A percentile compares a stretch with the other conserved stretches of the same genome.
These are phyloP conservation scores for Aldabrachelys gigantea DNA, from an alignment of 2,113 vertebrate species.

Conservation along the genomic window DNA sequence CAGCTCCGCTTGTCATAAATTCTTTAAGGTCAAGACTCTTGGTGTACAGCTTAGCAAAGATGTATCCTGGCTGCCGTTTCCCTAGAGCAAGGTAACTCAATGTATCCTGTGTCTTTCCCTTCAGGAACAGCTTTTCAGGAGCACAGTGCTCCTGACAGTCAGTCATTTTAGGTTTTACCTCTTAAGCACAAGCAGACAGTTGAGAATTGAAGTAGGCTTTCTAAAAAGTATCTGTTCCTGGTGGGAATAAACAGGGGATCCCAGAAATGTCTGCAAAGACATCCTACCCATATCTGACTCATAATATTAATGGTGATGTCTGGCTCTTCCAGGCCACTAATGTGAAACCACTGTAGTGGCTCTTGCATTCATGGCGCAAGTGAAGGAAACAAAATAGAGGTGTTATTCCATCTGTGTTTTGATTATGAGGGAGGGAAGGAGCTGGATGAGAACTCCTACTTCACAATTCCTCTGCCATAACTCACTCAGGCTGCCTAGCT, in stretches of 20 bases:
- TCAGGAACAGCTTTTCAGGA: background rate
- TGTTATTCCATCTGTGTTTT: too few relatives aligned
- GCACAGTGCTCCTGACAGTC: too few relatives aligned
- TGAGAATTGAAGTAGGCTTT: background rate
- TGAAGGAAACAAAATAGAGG: too few relatives aligned
- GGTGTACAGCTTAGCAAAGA: background rate
- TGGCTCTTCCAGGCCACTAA: background rate
- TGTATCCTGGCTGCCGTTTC: background rate
- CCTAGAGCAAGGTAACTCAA: background rate
- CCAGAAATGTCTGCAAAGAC: background rate
- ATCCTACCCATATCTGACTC: background rate
- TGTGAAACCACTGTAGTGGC: background rate
- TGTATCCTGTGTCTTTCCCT: background rate
- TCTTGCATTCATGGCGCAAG: too few relatives aligned
- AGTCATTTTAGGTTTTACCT: background rate
- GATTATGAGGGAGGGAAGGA: too few relatives aligned
- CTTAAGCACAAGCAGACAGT: background rate
- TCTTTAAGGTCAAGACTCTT: accelerated
- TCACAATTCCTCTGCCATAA: too few relatives aligned
- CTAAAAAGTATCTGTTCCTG: background rate
- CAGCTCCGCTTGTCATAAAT: background rate
- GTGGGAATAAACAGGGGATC: background rate
- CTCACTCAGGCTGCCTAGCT: too few relatives aligned
- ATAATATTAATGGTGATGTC: background rate
- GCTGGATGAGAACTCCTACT: too few relatives aligned